phyloP scores from a whole-genome alignment of 2,888 invertebrate species.

The Caenorhabditis drosophilae region DNA sequence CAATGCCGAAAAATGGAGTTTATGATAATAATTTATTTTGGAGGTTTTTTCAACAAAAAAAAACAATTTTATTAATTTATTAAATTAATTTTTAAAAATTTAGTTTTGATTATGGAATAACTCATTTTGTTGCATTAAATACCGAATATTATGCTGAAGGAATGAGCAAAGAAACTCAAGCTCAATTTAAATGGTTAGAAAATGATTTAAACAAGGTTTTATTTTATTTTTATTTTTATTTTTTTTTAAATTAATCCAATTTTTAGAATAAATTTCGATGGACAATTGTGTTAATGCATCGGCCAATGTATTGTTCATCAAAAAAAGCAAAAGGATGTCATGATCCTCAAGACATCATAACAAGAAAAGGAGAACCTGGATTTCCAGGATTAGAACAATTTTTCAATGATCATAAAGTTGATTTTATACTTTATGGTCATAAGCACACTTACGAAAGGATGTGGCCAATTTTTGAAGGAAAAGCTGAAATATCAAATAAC shows the following conservation, averaged over 20 bases:
- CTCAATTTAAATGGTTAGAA: conserved; percentile 63
- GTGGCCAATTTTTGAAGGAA: conserved; percentile 88
- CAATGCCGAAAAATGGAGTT: conserved; percentile 80
- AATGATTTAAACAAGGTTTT: conserved; percentile 55
- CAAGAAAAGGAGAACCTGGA: conserved; percentile 29
- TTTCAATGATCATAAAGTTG: conserved; percentile 85
- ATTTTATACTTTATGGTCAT: conserved; percentile 91
- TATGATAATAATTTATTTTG: conserved; percentile 65
- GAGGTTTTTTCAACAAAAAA: conserved; percentile 24
- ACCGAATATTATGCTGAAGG: conserved; percentile 90
- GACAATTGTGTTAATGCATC: conserved; percentile 85
- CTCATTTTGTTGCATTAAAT: conserved; percentile 87
- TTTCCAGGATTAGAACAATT: conserved; percentile 79
- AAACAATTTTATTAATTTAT: no score
- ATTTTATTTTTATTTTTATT: no score
- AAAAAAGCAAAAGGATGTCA: conserved; percentile 70
- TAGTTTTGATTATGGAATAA: conserved; percentile 84
- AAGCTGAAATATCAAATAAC: conserved; percentile 26
- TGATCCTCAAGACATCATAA: conserved; percentile 20
- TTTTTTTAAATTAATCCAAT: no score
- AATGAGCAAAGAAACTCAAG: conserved; percentile 79
- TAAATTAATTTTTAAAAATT: no score
- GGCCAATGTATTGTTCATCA: conserved; percentile 87
- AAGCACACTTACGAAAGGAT: conserved; percentile 94
- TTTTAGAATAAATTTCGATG: conserved; percentile 78